Evolutionary conservation across 2,797 vertebrate species (phyloP).

Genomic region (Ceryle rudis): DNA sequence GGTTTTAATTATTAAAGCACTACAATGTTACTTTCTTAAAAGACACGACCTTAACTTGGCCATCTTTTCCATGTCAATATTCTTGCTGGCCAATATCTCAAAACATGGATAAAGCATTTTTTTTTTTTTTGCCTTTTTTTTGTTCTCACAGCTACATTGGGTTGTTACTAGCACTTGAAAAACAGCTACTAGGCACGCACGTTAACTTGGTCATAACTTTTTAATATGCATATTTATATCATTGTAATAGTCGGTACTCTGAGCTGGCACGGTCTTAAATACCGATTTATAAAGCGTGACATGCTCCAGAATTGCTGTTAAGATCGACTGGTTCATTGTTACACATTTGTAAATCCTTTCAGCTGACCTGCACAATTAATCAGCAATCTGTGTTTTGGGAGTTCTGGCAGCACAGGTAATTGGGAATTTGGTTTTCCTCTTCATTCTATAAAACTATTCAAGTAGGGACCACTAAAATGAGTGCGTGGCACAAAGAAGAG

Average conservation of each 20-base stretch:
- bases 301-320: slow-evolving; percentile 31
- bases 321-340: slow-evolving; percentile 37
- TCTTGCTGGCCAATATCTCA: not conserved
- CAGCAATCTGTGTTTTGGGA: not conserved
- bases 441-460: not conserved
- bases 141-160: not conserved
- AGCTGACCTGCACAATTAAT: slow-evolving; percentile 40
- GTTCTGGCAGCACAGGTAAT: not conserved
- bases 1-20: not conserved
- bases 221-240: slow-evolving; percentile 63
- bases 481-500: not conserved
- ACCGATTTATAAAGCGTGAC: slow-evolving; percentile 63
- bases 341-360: slow-evolving; percentile 39
- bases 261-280: slow-evolving; percentile 57
- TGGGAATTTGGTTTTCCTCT: slow-evolving; percentile 11
- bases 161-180: slow-evolving; percentile 24
- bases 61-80: not conserved
- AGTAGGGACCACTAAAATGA: not conserved
- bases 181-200: slow-evolving; percentile 50
- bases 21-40: not conserved
- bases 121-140: not conserved
- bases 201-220: slow-evolving; percentile 66
- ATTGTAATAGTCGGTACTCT: not conserved
- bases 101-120: not conserved
- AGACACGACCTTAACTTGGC: not conserved